Evolutionary conservation across 2,888 invertebrate genomes (phyloP).

Genomic region (Xestoiulus laeticollis): DNA sequence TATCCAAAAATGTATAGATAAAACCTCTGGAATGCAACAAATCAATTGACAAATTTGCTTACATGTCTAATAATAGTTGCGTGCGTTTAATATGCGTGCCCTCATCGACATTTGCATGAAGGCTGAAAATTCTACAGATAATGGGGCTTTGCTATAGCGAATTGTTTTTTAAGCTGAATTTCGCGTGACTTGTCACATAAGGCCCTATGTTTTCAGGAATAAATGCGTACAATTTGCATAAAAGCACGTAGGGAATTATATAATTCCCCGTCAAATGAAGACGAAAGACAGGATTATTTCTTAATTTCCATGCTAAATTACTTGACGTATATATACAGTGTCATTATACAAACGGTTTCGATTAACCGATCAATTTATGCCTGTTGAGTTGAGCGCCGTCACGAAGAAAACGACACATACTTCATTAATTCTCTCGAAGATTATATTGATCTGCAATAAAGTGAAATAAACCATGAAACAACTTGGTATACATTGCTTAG

Average conservation of each 20-base stretch:
- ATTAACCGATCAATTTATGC: slow-evolving; percentile 23
- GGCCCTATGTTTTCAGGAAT: neutral
- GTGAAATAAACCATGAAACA: slow-evolving; percentile 36
- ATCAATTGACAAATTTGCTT: neutral
- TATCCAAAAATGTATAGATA: neutral
- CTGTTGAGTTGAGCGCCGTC: neutral
- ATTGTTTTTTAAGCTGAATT: neutral
- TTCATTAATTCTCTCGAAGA: slow-evolving; percentile 2
- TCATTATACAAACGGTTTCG: neutral
- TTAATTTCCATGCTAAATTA: neutral
- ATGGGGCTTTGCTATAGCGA: neutral
- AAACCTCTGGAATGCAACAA: neutral
- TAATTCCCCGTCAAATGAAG: neutral
- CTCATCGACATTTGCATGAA: neutral
- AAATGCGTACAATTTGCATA: neutral
- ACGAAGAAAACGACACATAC: neutral
- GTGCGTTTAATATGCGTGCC: neutral
- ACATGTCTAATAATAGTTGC: neutral
- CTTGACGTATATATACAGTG: neutral
- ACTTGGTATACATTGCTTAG: neutral
- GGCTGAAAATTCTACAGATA: neutral
- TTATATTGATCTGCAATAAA: slow-evolving; percentile 36
- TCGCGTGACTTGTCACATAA: neutral
- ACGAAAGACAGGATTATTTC: neutral
- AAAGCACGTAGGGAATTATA: neutral